phyloP scores from a whole-genome alignment of 1,140 invertebrate genomes.

The Panagrolaimus sp. region DNA sequence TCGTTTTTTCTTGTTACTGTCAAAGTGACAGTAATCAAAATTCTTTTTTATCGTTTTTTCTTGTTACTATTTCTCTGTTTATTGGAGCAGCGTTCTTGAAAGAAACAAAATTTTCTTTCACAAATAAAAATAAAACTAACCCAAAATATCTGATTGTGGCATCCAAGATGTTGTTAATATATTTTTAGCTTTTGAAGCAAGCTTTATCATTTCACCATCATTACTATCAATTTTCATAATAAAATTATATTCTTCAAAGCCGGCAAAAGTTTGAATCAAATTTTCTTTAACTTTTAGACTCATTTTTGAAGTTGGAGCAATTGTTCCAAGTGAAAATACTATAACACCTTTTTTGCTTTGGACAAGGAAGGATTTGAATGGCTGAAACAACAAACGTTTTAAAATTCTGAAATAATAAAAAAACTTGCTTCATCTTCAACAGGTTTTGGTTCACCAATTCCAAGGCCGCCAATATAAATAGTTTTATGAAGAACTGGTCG shows the following conservation, averaged over 20 bases:
- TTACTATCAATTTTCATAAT: constrained; percentile 33
- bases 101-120: too few relatives aligned
- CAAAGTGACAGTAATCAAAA: too few relatives aligned
- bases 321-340: constrained; percentile 32
- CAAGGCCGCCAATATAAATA: constrained; percentile 36
- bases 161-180: constrained; percentile 27
- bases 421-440: background rate
- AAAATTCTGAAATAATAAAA: background rate
- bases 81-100: too few relatives aligned
- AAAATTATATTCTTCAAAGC: constrained; percentile 33
- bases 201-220: constrained; percentile 14
- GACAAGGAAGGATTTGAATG: constrained; percentile 19
- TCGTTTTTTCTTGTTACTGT: too few relatives aligned
- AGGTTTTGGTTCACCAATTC: constrained; percentile 14
- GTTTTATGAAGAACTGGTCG: constrained; percentile 28
- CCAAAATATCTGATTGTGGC: constrained; percentile 29
- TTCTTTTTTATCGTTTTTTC: too few relatives aligned
- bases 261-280: constrained; percentile 23
- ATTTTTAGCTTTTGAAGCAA: constrained; percentile 18
- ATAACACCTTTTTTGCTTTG: constrained; percentile 28
- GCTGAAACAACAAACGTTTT: background rate
- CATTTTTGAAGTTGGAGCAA: constrained; percentile 24
- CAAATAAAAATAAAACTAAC: background rate
- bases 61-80: too few relatives aligned
- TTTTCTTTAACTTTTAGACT: constrained; percentile 20